phyloP scores from a whole-genome alignment of 2,888 invertebrate species.

The Tinea semifulvella region DNA sequence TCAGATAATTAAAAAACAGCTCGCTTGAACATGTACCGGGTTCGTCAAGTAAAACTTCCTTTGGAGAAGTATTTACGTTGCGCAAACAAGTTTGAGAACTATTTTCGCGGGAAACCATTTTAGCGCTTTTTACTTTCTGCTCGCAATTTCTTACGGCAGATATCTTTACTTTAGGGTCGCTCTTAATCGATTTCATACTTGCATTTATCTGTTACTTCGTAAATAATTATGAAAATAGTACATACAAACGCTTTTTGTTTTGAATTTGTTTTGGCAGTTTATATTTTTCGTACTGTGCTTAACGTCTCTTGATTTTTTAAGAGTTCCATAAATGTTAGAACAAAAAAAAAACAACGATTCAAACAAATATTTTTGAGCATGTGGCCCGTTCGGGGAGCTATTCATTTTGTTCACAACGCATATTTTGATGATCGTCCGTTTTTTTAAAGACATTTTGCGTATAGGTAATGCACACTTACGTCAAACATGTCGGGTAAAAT shows the following conservation, averaged over 20 bases:
- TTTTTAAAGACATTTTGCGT: too few species aligned
- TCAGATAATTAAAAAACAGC: constrained; percentile 41
- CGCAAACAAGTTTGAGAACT: constrained; percentile 16
- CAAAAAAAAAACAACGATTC: too few species aligned
- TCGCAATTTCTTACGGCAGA: constrained; percentile 46
- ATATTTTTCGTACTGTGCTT: not conserved
- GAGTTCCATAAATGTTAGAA: too few species aligned
- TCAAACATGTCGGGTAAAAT: too few species aligned
- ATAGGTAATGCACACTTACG: too few species aligned
- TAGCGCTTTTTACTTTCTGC: constrained; percentile 28
- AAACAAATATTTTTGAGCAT: too few species aligned
- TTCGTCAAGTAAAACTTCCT: constrained; percentile 32
- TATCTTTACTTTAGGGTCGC: constrained; percentile 49
- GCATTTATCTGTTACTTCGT: not conserved
- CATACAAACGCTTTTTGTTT: not conserved
- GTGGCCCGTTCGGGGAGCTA: too few species aligned
- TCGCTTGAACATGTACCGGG: constrained; percentile 51
- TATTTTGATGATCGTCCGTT: too few species aligned
- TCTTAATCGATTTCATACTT: constrained; percentile 5
- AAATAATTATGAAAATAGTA: not conserved
- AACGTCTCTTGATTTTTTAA: too few species aligned
- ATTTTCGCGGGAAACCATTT: constrained; percentile 25
- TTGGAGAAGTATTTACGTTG: constrained; percentile 20
- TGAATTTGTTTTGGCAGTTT: not conserved
- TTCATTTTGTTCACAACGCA: too few species aligned